Evolutionary conservation across 2,113 vertebrate species (phyloP).

Genomic region (Rynchops niger): DNA sequence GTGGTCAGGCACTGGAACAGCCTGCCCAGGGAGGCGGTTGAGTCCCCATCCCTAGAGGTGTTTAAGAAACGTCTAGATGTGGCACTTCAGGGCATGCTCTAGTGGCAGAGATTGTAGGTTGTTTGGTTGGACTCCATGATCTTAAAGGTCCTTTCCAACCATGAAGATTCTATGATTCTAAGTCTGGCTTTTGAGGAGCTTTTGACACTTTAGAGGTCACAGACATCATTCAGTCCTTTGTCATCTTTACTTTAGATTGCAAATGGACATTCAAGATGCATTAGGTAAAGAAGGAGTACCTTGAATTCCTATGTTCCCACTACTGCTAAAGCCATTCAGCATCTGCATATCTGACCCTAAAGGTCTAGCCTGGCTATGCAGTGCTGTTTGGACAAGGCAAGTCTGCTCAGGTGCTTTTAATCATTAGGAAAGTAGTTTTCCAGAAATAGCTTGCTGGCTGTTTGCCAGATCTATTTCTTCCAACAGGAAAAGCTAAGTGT

Average conservation of each 20-base stretch:
- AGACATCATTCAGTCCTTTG: background rate
- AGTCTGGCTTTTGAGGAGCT: background rate
- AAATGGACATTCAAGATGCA: background rate
- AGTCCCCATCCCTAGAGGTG: too few species aligned
- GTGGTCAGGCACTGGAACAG: too few species aligned
- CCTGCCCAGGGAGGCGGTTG: too few species aligned
- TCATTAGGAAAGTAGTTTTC: conserved; percentile 1
- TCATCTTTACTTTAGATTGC: background rate
- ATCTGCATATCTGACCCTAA: background rate
- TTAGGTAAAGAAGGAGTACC: background rate
- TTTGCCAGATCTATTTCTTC: conserved; percentile 15
- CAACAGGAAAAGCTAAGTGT: conserved; percentile 24
- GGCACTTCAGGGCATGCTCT: too few species aligned
- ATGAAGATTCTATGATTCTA: too few species aligned
- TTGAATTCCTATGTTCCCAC: background rate
- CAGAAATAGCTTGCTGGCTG: background rate
- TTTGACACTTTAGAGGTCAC: background rate
- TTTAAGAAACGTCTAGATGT: too few species aligned
- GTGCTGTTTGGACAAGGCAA: background rate
- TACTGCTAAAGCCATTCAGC: background rate
- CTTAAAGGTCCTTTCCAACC: too few species aligned
- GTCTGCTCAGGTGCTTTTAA: conserved; percentile 2
- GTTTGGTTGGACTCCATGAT: too few species aligned
- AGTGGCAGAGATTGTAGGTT: too few species aligned
- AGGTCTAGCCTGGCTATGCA: background rate